phyloP scores from a whole-genome alignment of 1,140 invertebrate species.

The Drosophila tsacasi region DNA sequence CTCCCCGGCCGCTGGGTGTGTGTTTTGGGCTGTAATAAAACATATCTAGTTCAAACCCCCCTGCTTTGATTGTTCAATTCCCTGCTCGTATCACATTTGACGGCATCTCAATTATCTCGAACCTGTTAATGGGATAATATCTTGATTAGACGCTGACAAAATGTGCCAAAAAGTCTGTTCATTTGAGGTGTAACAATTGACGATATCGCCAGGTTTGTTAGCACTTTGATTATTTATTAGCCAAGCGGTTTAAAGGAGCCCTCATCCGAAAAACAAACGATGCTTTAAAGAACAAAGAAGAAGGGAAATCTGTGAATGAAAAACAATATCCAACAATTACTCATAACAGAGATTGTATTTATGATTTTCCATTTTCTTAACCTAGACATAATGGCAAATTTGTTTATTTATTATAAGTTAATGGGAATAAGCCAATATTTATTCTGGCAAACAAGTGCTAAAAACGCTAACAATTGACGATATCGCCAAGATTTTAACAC shows the following conservation, averaged over 20 bases:
- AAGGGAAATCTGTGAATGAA: not conserved
- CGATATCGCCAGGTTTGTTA: conserved; percentile 20
- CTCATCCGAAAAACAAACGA: not conserved
- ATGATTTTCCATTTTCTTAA: not conserved
- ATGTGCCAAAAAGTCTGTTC: conserved; percentile 33
- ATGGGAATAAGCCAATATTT: conserved; percentile 8
- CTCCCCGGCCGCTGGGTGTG: conserved; percentile 17
- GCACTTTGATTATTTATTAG: conserved; percentile 1
- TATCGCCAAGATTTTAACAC: conserved; percentile 26
- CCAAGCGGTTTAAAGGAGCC: not conserved
- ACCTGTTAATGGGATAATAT: conserved; percentile 52
- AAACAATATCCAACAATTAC: not conserved
- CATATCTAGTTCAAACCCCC: conserved; percentile 40
- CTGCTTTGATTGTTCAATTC: conserved; percentile 35
- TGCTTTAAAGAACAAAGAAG: not conserved
- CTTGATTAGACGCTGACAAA: conserved; percentile 31
- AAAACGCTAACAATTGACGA: conserved; percentile 27
- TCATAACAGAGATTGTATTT: not conserved
- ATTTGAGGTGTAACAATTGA: conserved; percentile 23
- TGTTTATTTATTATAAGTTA: conserved; percentile 5
- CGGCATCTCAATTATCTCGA: conserved; percentile 45
- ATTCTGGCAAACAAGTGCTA: conserved; percentile 10
- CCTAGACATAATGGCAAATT: not conserved
- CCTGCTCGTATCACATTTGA: conserved; percentile 19
- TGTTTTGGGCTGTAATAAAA: conserved; percentile 34